Evolutionary conservation across 2,113 vertebrate genomes (phyloP), one percentile per base, ranked within the genome.

Genomic region (Semnornis frantzii): DNA sequence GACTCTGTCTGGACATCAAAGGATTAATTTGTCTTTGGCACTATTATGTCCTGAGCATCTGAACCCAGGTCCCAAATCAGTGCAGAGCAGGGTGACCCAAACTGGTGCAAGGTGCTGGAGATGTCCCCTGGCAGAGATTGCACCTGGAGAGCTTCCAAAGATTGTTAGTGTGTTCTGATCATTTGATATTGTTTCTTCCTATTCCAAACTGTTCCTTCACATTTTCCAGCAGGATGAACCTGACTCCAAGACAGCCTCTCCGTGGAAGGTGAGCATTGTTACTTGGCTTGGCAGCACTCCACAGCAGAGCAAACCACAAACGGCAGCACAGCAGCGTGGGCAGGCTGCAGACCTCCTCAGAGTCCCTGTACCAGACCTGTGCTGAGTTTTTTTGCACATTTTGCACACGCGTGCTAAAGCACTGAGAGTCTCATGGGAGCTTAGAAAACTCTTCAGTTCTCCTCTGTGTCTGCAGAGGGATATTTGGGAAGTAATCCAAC

Each of bases 221-320:
- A 6, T 82, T 96, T 96, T 91, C 65, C 74, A 94, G 95, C 95
- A 99, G 99, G 99, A 99, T 97, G 99, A 99, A 97, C 73, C 97
- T 3, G 99, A 99, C 94, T 98, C 98, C 6, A 99, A 99, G 96
- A 98, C 98, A 19, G 98, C 98, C 3, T 99, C 99, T 89, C 99
- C 99, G 2, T 99, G 99, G 99, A 99, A 99, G 99, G 99, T 99
- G 97, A 90, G 97, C 65, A 46, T 46, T 28, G 15, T 34, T 46
- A 18, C 44, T 46, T 46, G 60, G 27, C 66, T 34, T 52, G 42
- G n/a, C 59, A 86, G 21, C 34, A 54, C 31, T 44, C 57, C 68
- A 11, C 8, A 54, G 54, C 33, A 87, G 28, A 77, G 54, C n/a
- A 54, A 34, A 64, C 5, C 52, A 21, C 34, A 58, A 75, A 6